phyloP scores from a whole-genome alignment of 2,797 vertebrate genomes.

The Gadopsis bispinosus region DNA sequence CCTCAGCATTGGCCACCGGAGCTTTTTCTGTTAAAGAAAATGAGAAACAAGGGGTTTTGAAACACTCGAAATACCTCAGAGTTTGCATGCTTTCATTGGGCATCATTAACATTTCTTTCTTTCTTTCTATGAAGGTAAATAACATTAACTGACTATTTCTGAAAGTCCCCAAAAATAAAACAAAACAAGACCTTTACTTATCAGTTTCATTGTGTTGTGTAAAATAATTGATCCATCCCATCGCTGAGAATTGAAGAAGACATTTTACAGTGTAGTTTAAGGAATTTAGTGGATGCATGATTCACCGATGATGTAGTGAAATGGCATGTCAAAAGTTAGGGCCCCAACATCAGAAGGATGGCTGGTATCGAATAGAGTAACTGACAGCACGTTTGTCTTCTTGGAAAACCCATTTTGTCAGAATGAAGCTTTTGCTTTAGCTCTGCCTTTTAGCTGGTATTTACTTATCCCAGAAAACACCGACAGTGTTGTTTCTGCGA shows the following conservation, averaged over 20 bases:
- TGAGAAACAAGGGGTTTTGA: fast-evolving
- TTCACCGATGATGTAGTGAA: constrained; percentile 12
- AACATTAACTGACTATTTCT: not conserved
- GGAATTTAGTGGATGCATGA: constrained; percentile 19
- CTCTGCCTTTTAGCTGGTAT: not conserved
- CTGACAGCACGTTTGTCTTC: constrained; percentile 8
- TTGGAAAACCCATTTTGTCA: constrained; percentile 14
- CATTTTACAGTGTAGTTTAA: not conserved
- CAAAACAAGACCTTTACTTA: not conserved
- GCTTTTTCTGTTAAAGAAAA: constrained; percentile 89
- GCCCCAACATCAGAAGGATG: not conserved
- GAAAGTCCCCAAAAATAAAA: not conserved
- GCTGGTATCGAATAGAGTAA: not conserved
- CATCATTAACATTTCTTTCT: too few species aligned
- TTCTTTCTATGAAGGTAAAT: not conserved
- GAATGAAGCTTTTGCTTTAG: not conserved
- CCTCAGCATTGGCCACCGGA: constrained; percentile 91
- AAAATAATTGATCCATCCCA: not conserved
- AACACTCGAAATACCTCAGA: not conserved
- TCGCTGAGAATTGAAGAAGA: not conserved
- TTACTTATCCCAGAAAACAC: constrained; percentile 35
- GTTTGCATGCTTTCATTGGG: too few species aligned
- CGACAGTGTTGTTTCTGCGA: constrained; percentile 42
- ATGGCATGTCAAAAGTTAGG: not conserved
- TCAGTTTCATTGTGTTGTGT: not conserved